A percentile compares a stretch with the other conserved stretches of the same genome.
These are phyloP conservation scores for Lophochroa leadbeateri DNA, from an alignment of 2,113 vertebrate genomes.

Conservation along the genomic window DNA sequence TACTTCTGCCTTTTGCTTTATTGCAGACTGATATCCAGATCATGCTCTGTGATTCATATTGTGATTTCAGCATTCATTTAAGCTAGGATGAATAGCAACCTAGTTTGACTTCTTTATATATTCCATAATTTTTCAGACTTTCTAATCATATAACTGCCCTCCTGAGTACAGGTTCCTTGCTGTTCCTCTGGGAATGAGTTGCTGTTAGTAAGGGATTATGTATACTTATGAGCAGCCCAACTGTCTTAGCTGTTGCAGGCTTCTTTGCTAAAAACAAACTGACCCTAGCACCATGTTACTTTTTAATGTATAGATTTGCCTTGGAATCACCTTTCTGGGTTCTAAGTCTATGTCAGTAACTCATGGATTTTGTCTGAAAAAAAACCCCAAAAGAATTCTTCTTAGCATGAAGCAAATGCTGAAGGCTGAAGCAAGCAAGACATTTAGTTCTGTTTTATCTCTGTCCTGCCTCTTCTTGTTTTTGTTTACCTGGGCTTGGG, in stretches of 20 bases:
- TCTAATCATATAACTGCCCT: background rate
- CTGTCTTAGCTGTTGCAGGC: background rate
- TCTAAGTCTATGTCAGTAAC: background rate
- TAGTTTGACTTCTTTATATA: background rate
- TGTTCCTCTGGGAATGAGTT: background rate
- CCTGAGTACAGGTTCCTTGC: background rate
- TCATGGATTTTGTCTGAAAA: background rate
- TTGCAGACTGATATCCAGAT: background rate
- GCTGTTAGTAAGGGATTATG: background rate
- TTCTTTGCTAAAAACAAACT: background rate
- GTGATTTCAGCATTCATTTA: background rate
- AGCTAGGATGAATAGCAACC: background rate
- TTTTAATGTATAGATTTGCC: background rate
- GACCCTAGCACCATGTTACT: background rate
- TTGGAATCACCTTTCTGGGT: background rate
- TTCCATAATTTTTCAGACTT: background rate
- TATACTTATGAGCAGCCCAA: background rate
- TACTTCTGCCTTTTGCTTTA: background rate
- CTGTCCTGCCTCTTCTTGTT: background rate
- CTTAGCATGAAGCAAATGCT: background rate
- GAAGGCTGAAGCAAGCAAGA: background rate
- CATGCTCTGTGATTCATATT: background rate
- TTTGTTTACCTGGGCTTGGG: background rate
- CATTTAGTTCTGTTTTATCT: background rate
- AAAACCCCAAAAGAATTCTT: background rate